These are phyloP conservation scores for Spheniscus mendiculus DNA, from an alignment of 2,113 vertebrate genomes.

Conservation along the genomic window DNA sequence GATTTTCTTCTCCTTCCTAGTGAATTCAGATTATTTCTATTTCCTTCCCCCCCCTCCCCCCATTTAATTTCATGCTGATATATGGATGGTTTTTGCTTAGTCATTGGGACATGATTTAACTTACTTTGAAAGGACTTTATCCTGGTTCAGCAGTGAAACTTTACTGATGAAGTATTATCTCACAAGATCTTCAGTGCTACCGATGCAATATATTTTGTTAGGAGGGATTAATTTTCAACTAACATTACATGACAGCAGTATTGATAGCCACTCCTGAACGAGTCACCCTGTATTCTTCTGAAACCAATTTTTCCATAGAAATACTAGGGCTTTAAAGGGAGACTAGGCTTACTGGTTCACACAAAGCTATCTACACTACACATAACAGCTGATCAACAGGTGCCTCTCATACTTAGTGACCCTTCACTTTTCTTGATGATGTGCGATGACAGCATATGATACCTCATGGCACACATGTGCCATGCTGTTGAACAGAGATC, in stretches of 20 bases:
- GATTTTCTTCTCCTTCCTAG: neutral
- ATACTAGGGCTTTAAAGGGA: neutral
- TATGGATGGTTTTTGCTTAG: neutral
- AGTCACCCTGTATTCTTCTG: neutral
- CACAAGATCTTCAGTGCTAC: neutral
- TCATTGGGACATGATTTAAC: neutral
- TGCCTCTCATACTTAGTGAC: neutral
- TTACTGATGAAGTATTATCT: neutral
- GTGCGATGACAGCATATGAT: neutral
- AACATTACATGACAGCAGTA: neutral
- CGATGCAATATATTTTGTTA: neutral
- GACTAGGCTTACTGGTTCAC: neutral
- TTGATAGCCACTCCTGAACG: neutral
- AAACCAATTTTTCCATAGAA: neutral
- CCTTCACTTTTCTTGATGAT: neutral
- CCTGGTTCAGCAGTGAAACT: neutral
- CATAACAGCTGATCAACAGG: neutral
- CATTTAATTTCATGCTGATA: neutral
- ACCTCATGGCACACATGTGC: neutral
- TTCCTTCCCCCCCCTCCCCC: neutral
- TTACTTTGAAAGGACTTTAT: neutral
- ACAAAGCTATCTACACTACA: neutral
- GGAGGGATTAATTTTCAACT: neutral
- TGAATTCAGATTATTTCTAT: neutral
- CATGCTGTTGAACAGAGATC: neutral